Evolutionary conservation across 2,888 invertebrate species (phyloP), one percentile per base, ranked within the genome.

Genomic region (Melitaea athalia): DNA sequence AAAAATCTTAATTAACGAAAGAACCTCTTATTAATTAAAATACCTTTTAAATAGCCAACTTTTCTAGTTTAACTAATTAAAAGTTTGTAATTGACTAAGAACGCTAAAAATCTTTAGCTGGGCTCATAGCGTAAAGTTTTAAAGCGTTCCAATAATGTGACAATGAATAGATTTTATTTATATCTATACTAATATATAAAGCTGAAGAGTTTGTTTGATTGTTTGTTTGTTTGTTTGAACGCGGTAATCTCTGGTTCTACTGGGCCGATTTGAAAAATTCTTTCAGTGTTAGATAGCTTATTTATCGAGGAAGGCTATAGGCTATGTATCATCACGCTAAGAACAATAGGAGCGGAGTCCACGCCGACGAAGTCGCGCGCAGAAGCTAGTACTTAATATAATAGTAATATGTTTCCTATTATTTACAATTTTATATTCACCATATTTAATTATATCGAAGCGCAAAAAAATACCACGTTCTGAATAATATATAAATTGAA

Each of bases 81-180:
- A 70, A 76, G 14, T 64, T 38, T 57, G 31, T 87, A 88, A 89
- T 89, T 89, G 88, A 89, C 88, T 82, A 84, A 63, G 17, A 83
- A 89, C 89, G 89, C 90, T 89, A 70, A 84, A 91, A 92, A 91
- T 81, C 89, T 92, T 91, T 88, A 89, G 91, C 92, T 81, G 92
- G 92, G 92, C 92, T 92, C 92, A 75, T 65, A 74, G 90, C 89
- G 87, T 71, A 91, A 89, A 89, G 88, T 81, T 91, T 91, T 86
- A 78, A 82, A 88, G 91, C 89, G 87, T 88, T 75, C 77, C 72
- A 72, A 77, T 80, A 79, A 68, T 81, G 79, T 81, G 80, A 82
- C 81, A 75, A 78, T 73, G 60, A 75, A 74, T 68, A 73, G 65
- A 72, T 72, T 62, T 45, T 55, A 50, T 24, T 66, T 42, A 15